Base-by-base conservation (phyloP, 2,888 invertebrate genomes). In the Agrotis segetum region DNA sequence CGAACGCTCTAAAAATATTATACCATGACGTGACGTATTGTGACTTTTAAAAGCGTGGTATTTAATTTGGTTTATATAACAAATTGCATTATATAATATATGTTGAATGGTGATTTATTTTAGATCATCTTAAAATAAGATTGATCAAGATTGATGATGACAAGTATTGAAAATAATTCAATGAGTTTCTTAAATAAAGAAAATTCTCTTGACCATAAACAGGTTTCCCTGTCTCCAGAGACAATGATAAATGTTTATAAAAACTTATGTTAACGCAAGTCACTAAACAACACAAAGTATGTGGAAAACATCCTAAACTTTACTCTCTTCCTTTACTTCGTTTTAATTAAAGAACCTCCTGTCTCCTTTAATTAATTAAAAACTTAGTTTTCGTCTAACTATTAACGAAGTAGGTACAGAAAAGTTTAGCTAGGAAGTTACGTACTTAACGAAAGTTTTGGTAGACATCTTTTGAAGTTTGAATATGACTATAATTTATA, bases 291-390 rank as follows among this genome's bases (percentile, higher is more conserved):
- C 49, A 74, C 47, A 60, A 77, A 72, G 59, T 77, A 71, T 79
- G 67, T 77, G 62, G 59, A 52, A 47, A 11, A 50, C 17, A 46
- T 67, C 56, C 29, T 24, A 56, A 70, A 79, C 75, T 78, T 64
- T 40, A 79, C 55, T 50, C 24, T 46, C 47, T 56, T 74, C n/a
- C 19, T 66, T 21, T 34, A 17, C 58, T 50, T 50, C 9, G 56
- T 65, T 82, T 82, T 82, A 82, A 84, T 82, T 79, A 83, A 69
- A 60, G 61, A 72, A 55, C 58, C 56, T 69, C 55, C 64, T 65
- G 64, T 67, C 67, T 62, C 55, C 62, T 61, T 80, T 84, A 78
- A 84, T 84, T 74, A 78, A 79, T 84, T 74, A 78, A 79, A 82
- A 77, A 72, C 75, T 68, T 71, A 84, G 44, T 79, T 74, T 79